A percentile compares a stretch with the other conserved stretches of the same genome.
phyloP scores from a whole-genome alignment of 2,888 invertebrate genomes.

The Coecobrya sp. region DNA sequence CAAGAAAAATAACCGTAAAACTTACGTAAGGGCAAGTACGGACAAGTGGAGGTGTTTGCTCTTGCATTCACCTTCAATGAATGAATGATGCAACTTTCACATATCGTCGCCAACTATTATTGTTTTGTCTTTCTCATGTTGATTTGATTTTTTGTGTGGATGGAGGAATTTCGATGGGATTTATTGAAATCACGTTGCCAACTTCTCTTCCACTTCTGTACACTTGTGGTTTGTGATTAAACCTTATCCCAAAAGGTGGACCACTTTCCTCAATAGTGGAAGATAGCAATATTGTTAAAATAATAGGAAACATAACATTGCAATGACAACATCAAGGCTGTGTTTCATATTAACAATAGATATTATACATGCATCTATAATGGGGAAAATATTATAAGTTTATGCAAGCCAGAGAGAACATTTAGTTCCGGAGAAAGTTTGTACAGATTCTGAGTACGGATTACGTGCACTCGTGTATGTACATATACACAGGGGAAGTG shows the following conservation, averaged over 20 bases:
- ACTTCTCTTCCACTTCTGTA: background rate
- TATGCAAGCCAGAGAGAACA: background rate
- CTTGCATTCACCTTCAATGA: background rate
- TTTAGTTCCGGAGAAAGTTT: slow-evolving; percentile 12
- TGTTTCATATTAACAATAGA: no score
- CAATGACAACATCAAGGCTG: no score
- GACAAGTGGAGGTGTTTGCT: background rate
- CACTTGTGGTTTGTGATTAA: background rate
- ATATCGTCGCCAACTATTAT: background rate
- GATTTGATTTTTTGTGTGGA: background rate
- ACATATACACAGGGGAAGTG: background rate
- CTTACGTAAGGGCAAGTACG: background rate
- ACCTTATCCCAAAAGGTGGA: background rate
- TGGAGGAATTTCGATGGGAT: background rate
- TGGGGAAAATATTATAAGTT: background rate
- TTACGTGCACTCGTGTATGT: background rate
- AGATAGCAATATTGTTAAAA: no score
- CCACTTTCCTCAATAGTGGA: background rate
- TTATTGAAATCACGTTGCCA: slow-evolving; percentile 30
- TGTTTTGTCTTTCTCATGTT: background rate
- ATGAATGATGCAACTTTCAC: no score
- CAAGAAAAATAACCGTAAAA: background rate
- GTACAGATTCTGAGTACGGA: background rate
- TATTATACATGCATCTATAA: background rate
- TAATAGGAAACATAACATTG: no score